phyloP scores from a whole-genome alignment of 2,113 vertebrate genomes.

The Ginglymostoma cirratum region DNA sequence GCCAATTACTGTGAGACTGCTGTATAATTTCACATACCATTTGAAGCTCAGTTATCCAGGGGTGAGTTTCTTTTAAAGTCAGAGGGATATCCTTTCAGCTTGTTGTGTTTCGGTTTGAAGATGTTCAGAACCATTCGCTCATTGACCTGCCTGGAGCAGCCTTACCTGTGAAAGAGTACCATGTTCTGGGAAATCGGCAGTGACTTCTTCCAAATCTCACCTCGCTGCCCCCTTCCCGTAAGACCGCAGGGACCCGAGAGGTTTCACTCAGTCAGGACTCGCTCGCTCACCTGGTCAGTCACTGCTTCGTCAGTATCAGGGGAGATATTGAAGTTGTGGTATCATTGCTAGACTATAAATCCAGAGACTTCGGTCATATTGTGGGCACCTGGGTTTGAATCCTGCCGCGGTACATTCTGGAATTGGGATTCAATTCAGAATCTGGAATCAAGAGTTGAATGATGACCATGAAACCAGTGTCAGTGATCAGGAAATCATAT shows the following conservation, averaged over 20 bases:
- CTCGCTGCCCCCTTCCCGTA: not conserved
- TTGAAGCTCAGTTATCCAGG: not conserved
- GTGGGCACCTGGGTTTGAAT: too few relatives aligned
- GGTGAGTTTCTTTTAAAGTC: not conserved
- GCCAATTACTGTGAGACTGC: not conserved
- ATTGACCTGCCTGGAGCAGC: not conserved
- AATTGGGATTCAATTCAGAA: too few relatives aligned
- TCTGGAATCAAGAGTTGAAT: too few relatives aligned
- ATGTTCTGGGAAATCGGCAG: not conserved
- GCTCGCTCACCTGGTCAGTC: too few relatives aligned
- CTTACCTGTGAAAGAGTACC: not conserved
- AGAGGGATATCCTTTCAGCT: not conserved
- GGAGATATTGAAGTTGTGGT: too few relatives aligned
- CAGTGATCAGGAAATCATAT: too few relatives aligned
- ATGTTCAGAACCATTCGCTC: not conserved
- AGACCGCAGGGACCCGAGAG: too few relatives aligned
- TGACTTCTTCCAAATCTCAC: not conserved
- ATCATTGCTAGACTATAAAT: too few relatives aligned
- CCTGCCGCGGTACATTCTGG: rapidly evolving
- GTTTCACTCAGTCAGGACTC: not conserved
- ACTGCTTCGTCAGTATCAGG: too few relatives aligned
- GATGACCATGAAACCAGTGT: too few relatives aligned
- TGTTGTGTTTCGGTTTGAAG: not conserved
- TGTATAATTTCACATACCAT: not conserved
- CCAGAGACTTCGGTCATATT: too few relatives aligned